Conservation (phyloP, 2,113 vertebrate genomes). For the Microcebus lehilahytsara region DNA sequence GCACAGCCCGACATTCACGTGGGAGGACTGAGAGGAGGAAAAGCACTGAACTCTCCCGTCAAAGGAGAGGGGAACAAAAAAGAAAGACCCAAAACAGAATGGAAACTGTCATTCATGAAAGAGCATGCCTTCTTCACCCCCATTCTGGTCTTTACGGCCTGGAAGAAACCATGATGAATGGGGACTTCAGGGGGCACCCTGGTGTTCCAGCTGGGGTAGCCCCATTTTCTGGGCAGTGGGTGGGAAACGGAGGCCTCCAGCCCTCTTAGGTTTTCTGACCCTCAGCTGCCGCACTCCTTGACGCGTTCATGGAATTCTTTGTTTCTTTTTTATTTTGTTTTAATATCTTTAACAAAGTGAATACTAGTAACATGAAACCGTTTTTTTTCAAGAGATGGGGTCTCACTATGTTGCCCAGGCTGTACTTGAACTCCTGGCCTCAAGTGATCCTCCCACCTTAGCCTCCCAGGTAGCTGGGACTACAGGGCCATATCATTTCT, state of each 20-base stretch:
- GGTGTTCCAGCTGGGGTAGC: neutral
- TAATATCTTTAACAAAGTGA: neutral
- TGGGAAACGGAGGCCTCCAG: neutral
- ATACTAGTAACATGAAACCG: too few species aligned
- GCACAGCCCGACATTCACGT: accelerated
- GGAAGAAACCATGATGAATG: neutral
- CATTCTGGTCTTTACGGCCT: neutral
- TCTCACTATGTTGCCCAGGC: neutral
- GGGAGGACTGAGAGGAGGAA: neutral
- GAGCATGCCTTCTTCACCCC: neutral
- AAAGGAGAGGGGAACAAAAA: neutral
- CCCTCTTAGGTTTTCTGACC: neutral
- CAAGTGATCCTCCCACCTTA: neutral
- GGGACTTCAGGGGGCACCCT: neutral
- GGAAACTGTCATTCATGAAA: neutral
- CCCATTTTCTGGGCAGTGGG: neutral
- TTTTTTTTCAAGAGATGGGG: neutral
- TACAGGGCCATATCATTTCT: neutral
- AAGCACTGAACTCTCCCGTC: neutral
- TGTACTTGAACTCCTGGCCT: neutral
- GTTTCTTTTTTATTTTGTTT: neutral
- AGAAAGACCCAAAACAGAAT: neutral
- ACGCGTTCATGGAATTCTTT: neutral
- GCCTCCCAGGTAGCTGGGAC: neutral
- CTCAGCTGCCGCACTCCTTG: too few species aligned